Conservation (phyloP, 2,888 invertebrate genomes). For the Melangyna quadrimaculata region DNA sequence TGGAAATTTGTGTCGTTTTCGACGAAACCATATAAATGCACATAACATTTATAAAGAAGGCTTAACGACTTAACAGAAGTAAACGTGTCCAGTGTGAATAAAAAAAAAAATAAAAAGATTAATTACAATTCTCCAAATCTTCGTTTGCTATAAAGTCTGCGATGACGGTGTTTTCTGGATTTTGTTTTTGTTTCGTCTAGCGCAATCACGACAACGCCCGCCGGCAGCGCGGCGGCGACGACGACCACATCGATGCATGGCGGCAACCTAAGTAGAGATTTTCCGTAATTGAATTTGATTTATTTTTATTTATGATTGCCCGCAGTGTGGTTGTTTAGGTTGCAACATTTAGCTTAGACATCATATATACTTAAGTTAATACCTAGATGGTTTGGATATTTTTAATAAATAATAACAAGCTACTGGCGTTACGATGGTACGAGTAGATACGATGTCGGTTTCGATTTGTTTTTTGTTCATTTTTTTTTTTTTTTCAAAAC, state of each 20-base stretch:
- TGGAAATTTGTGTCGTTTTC: not conserved
- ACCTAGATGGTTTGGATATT: not conserved
- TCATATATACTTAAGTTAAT: no score
- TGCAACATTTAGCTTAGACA: not conserved
- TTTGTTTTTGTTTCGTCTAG: not conserved
- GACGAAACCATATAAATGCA: not conserved
- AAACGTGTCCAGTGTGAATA: constrained; percentile 47
- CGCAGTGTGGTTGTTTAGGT: not conserved
- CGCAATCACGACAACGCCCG: not conserved
- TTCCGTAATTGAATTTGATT: constrained; percentile 8
- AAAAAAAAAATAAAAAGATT: constrained; percentile 59
- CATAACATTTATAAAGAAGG: not conserved
- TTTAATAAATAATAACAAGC: not conserved
- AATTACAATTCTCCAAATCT: constrained; percentile 48
- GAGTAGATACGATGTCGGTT: not conserved
- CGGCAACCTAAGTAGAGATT: not conserved
- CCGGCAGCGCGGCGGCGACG: no score
- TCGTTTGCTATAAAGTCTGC: not conserved
- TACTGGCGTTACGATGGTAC: not conserved
- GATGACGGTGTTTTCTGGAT: not conserved
- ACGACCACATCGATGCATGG: not conserved
- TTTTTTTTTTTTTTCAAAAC: no score
- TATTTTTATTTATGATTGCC: constrained; percentile 2
- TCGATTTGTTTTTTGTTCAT: not conserved
- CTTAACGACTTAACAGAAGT: constrained; percentile 36